A percentile compares a stretch with the other conserved stretches of the same genome.
phyloP scores from a whole-genome alignment of 1,140 invertebrate species.

The Hermetia illucens region DNA sequence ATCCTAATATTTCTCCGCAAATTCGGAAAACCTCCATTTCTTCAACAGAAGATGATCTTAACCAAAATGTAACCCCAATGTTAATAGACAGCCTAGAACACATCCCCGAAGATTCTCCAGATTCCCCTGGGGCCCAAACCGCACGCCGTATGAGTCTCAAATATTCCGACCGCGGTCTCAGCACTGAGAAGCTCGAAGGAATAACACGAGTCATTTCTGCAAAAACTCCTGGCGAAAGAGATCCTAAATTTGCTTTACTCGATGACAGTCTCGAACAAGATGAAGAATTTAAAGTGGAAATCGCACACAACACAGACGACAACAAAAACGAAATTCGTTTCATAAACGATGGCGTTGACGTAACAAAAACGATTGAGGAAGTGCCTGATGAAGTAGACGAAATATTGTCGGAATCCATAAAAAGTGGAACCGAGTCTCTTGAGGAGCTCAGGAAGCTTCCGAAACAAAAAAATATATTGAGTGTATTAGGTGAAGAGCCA shows the following conservation, averaged over 20 bases:
- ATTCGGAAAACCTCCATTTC: not conserved
- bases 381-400: not conserved
- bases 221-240: too few relatives aligned
- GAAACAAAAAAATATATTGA: too few relatives aligned
- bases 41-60: not conserved
- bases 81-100: not conserved
- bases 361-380: slow-evolving; percentile 11
- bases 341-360: slow-evolving; percentile 28
- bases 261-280: too few relatives aligned
- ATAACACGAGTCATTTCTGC: not conserved
- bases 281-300: too few relatives aligned
- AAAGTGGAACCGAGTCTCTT: too few relatives aligned
- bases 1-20: not conserved
- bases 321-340: slow-evolving; percentile 29
- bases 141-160: not conserved
- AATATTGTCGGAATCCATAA: not conserved
- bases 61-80: too few relatives aligned
- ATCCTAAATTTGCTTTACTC: too few relatives aligned
- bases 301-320: too few relatives aligned
- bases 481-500: too few relatives aligned
- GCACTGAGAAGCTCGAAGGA: not conserved
- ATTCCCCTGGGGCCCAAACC: too few relatives aligned
- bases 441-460: too few relatives aligned
- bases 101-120: not conserved
- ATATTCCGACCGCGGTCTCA: not conserved